A percentile compares a stretch with the other conserved stretches of the same genome.
Evolutionary conservation across 2,888 invertebrate genomes (phyloP).

Genomic region (Anaspis maculata): DNA sequence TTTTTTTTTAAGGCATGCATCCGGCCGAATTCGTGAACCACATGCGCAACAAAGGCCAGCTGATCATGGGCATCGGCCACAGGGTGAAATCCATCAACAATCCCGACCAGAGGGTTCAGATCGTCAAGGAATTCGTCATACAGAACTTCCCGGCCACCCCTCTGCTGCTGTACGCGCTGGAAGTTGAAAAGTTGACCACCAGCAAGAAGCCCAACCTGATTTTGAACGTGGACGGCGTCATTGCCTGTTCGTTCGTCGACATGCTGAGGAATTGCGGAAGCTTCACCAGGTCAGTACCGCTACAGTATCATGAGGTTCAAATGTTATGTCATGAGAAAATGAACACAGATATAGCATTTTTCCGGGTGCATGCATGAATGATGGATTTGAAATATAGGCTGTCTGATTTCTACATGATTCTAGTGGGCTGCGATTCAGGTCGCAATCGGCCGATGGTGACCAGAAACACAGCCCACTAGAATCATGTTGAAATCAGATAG

Average conservation of each 20-base stretch:
- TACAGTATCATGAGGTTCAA: no score
- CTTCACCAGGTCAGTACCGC: slow-evolving; percentile 80
- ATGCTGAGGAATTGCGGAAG: slow-evolving; percentile 88
- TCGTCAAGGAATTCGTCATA: slow-evolving; percentile 92
- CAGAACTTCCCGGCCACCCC: slow-evolving; percentile 91
- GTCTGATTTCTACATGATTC: no score
- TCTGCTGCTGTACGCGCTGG: slow-evolving; percentile 88
- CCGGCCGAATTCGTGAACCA: slow-evolving; percentile 98
- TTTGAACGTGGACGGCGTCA: slow-evolving; percentile 97
- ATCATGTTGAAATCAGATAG: no score
- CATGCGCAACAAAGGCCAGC: slow-evolving; percentile 92
- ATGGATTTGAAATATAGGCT: no score
- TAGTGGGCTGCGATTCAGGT: no score
- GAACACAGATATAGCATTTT: no score
- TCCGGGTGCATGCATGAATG: no score
- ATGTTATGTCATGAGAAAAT: no score
- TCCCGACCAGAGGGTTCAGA: slow-evolving; percentile 96
- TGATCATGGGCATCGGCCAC: slow-evolving; percentile 99
- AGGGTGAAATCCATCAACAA: slow-evolving; percentile 88
- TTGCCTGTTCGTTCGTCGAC: slow-evolving; percentile 96
- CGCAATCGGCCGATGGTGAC: no score
- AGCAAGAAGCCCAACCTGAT: slow-evolving; percentile 99
- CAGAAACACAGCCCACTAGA: no score
- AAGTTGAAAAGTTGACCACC: slow-evolving; percentile 98
- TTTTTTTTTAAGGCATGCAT: slow-evolving; percentile 52